Percentiles rank a stretch among this genome's conserved stretches.
Evolutionary conservation across 2,888 invertebrate species (phyloP).

Genomic region (Rugalucina vietnamica): DNA sequence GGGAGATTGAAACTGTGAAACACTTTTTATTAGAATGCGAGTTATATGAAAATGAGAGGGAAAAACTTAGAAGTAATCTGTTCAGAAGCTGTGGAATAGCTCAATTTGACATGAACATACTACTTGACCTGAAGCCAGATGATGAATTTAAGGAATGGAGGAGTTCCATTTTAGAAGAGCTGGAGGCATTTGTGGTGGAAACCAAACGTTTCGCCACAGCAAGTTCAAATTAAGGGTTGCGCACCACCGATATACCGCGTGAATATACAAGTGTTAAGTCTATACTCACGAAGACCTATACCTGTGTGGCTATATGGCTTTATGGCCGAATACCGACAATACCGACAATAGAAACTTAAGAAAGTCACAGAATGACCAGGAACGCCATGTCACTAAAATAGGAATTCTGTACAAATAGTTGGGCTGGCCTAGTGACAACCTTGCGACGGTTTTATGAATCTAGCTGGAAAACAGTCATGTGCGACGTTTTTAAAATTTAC

Average conservation of each 20-base stretch:
- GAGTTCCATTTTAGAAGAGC: background rate
- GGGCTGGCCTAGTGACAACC: too few relatives aligned
- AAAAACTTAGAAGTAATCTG: background rate
- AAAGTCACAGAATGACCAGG: too few relatives aligned
- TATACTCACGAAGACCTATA: background rate
- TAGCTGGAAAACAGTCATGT: too few relatives aligned
- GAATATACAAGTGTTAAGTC: background rate
- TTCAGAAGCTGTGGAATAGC: background rate
- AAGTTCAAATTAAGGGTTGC: background rate
- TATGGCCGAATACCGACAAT: background rate
- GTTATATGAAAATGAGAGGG: background rate
- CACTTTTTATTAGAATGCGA: background rate
- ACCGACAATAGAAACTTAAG: too few relatives aligned
- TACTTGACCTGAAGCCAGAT: background rate
- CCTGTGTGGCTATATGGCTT: background rate
- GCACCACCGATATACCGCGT: background rate
- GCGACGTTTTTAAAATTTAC: too few relatives aligned
- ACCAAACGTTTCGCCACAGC: background rate
- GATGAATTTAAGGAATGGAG: background rate
- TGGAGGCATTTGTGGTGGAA: background rate
- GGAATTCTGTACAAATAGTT: too few relatives aligned
- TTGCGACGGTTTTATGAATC: too few relatives aligned
- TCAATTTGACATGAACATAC: background rate
- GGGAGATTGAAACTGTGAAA: background rate
- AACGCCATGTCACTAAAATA: too few relatives aligned